Conservation (phyloP, 2,113 vertebrate genomes). For the Callionymus lyra region DNA sequence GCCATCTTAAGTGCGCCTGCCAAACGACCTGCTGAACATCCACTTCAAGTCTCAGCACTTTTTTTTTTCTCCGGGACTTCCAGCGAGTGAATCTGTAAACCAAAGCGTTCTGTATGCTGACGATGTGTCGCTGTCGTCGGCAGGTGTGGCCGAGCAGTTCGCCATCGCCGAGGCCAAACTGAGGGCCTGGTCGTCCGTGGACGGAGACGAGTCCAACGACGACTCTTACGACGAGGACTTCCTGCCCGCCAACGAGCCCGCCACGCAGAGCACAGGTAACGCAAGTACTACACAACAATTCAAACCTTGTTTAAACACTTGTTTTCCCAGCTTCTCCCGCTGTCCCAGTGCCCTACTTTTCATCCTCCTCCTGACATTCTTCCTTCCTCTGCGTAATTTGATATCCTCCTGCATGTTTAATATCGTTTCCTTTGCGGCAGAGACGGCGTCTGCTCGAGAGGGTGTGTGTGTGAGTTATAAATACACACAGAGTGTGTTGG, state of each 20-base stretch:
- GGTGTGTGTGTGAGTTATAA: conserved; percentile 38
- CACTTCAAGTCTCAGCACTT: background rate
- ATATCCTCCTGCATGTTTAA: conserved; percentile 70
- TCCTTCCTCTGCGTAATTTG: conserved; percentile 54
- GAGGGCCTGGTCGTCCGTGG: conserved; percentile 93
- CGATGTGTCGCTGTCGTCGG: conserved; percentile 12
- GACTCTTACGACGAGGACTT: conserved; percentile 95
- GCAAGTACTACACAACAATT: no score
- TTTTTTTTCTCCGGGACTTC: no score
- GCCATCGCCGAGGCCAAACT: conserved; percentile 95
- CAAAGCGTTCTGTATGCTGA: no score
- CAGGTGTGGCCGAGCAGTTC: conserved; percentile 91
- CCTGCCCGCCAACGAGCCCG: conserved; percentile 70
- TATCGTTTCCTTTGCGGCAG: conserved; percentile 52
- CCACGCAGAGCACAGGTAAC: conserved; percentile 78
- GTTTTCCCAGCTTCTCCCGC: conserved; percentile 13
- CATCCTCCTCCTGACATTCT: conserved; percentile 35
- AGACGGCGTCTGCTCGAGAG: conserved; percentile 25
- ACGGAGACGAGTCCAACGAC: conserved; percentile 89
- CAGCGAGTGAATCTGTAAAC: no score
- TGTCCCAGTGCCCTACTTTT: conserved; percentile 70
- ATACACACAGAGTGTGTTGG: conserved; percentile 23
- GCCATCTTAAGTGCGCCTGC: conserved; percentile 12
- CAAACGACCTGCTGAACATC: conserved; percentile 4
- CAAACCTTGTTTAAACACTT: conserved; percentile 20